Percentiles rank a stretch among this genome's conserved stretches.
These are phyloP conservation scores for Amphibalanus amphitrite DNA, from an alignment of 1,140 invertebrate genomes.

Conservation along the genomic window DNA sequence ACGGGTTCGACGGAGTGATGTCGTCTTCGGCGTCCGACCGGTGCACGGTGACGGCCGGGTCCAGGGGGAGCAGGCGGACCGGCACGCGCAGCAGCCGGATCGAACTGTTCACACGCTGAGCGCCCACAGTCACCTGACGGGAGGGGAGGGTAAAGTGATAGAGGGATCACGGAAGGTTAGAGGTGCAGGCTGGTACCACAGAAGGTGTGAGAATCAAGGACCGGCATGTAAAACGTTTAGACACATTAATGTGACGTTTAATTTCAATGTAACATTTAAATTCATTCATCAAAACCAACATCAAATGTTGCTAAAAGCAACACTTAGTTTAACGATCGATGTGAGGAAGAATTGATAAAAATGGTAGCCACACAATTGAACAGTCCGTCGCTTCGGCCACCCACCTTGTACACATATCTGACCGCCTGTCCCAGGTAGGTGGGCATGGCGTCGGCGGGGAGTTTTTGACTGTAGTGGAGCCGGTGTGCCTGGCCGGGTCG, in stretches of 20 bases:
- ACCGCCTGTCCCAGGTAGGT: conserved; percentile 81
- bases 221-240: no score
- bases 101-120: conserved; percentile 54
- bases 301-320: no score
- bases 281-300: no score
- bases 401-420: conserved; percentile 83
- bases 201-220: no score
- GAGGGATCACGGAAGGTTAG: no score
- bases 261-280: no score
- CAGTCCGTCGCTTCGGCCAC: no score
- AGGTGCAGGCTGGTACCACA: no score
- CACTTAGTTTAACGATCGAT: no score
- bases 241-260: no score
- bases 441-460: conserved; percentile 79
- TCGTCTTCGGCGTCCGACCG: conserved; percentile 34
- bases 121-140: conserved; percentile 56
- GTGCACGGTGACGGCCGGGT: neutral
- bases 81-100: conserved; percentile 77
- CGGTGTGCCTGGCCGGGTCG: conserved; percentile 72
- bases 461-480: conserved; percentile 71
- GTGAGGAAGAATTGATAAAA: no score
- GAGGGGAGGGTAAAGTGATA: neutral
- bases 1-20: conserved; percentile 75
- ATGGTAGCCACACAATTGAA: no score
- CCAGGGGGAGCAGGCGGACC: conserved; percentile 49